Conservation (phyloP, 2,888 invertebrate genomes). For the Stenodema calcarata region DNA sequence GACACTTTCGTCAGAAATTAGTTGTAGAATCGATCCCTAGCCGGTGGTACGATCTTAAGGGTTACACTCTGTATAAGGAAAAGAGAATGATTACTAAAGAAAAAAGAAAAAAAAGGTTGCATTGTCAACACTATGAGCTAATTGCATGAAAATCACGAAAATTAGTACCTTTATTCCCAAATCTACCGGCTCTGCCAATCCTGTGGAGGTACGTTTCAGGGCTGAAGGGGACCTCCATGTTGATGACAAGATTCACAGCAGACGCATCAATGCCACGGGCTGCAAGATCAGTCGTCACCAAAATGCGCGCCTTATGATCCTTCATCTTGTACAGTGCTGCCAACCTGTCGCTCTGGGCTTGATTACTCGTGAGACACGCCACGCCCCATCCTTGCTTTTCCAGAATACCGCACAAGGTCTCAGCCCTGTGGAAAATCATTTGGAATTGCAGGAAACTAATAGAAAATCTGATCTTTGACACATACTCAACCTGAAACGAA, state of each 20-base stretch:
- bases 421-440: conserved; percentile 76
- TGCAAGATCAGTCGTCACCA: conserved; percentile 89
- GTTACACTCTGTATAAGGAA: too few relatives aligned
- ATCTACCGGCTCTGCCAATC: conserved; percentile 94
- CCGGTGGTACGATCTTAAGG: too few relatives aligned
- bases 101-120: too few relatives aligned
- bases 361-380: conserved; percentile 77
- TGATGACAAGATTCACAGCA: conserved; percentile 90
- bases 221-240: conserved; percentile 84
- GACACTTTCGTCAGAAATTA: too few relatives aligned
- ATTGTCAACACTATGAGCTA: too few relatives aligned
- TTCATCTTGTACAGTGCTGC: conserved; percentile 79
- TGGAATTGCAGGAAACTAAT: too few relatives aligned
- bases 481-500: too few relatives aligned
- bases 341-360: conserved; percentile 79
- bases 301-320: conserved; percentile 79
- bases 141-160: too few relatives aligned
- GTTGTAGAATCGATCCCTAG: too few relatives aligned
- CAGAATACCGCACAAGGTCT: conserved; percentile 77
- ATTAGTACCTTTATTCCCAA: conserved; percentile 84
- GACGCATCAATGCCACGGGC: conserved; percentile 94
- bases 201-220: conserved; percentile 89
- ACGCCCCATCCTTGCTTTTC: conserved; percentile 78
- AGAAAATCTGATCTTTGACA: conserved; percentile 14
- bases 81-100: too few relatives aligned